Evolutionary conservation across 2,888 invertebrate species (phyloP), one percentile per base, ranked within the genome.

Genomic region (Nasonia oneida): DNA sequence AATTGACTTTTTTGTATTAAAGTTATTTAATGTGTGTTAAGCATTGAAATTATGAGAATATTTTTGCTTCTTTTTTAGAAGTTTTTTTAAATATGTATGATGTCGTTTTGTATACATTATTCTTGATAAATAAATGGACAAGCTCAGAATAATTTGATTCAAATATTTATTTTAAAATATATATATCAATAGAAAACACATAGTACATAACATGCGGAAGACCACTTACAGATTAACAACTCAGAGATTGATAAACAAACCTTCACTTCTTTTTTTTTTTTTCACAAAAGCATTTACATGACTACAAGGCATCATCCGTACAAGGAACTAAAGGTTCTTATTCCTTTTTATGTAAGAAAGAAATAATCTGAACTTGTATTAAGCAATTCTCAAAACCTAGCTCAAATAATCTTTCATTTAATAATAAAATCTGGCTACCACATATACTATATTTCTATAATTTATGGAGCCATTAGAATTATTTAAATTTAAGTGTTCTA

Each of bases 101-200:
- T 42, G 6, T 42, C 12, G 10, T 47, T 12, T 12, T 12, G 18
- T 29, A 29, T 73, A 39, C 3, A 33, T 42, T 67, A 29, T 61
- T 64, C 61, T 77, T 29, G 23, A 1, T n/a, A 61, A 29, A 10
- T 15, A 74, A 64, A n/a, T 39, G 57, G 33, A 37, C 64, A 80
- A 61, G 50, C 18, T 57, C 64, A 39, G 18, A 78, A 50, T 42
- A 73, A 79, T 88, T 87, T 87, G 79, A 86, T 85, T 88, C 81
- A 88, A 88, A 89, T 90, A 89, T 93, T 93, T 92, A 92, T 92
- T 92, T 91, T 89, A 92, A 92, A 92, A 92, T 93, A 91, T 90
- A 91, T 91, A 90, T 91, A 92, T 91, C 90, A 90, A 92, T 92
- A 93, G 89, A 93, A 93, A 92, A 93, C 90, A 91, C 92, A 90